Base-by-base conservation (phyloP, 2,113 vertebrate genomes). In the Platanista minor region DNA sequence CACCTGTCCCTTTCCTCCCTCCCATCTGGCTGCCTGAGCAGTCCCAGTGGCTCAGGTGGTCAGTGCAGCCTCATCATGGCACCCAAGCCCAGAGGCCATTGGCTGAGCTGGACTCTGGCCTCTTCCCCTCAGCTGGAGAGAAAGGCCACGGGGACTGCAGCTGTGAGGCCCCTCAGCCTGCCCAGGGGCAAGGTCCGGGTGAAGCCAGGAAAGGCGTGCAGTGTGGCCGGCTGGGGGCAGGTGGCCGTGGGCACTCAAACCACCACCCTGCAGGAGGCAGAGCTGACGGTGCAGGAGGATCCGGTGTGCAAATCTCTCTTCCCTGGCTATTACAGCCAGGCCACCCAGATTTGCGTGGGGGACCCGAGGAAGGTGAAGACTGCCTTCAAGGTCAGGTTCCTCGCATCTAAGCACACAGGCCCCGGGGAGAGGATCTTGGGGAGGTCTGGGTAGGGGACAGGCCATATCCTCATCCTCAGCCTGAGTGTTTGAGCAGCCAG, bases 241-340 rank as follows among this genome's bases (percentile, higher is more conserved):
- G 1, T 8, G 1, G 0, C 27, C 1, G 0, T 0, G 0, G n/a
- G 39, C 2, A 2, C 0, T 3, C 11, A 0, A 0, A 0, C 96
- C 74, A 1, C 43, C 49, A 93, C 31, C 1, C 90, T 97, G 15
- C 96, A 67, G 18, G 95, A 96, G 31, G 95, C 75, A 11, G 0
- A 46, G 3, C 11, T 98, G 69, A 81, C 1, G 0, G 14, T 97
- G 18, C 94, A 93, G 25, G 0, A 82, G 1, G 92, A 97, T 8
- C 0, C 0, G 2, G 0, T 9, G 31, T 97, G 96, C 1, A 0
- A 91, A 21, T 5, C 29, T 5, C 0, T 0, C 49, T 59, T 84
- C 14, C 9, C 0, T 3, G 0, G 0, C 1, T 20, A 29, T 17
- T 94, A 43, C 9, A 54, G 0, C 1, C 36, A 0, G 7, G 11